These are phyloP conservation scores for Drosophila anomelani DNA, from an alignment of 2,888 invertebrate genomes.

Conservation along the genomic window DNA sequence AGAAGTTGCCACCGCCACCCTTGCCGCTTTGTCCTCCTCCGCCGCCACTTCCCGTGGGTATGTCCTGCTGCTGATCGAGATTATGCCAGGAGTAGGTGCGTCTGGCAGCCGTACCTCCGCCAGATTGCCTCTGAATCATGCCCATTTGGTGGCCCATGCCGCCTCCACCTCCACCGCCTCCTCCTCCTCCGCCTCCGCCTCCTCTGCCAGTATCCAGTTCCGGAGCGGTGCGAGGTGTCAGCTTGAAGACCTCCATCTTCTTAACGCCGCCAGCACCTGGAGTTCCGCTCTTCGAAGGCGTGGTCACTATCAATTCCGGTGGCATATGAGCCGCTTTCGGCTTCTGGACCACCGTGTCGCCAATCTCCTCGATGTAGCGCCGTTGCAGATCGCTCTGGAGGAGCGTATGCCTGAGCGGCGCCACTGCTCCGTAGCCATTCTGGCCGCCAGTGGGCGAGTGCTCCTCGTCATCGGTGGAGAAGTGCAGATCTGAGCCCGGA, in stretches of 20 bases:
- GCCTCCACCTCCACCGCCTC: neutral
- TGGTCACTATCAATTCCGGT: slow-evolving; percentile 85
- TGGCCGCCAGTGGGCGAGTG: slow-evolving; percentile 52
- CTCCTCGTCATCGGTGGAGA: slow-evolving; percentile 87
- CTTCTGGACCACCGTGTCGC: slow-evolving; percentile 70
- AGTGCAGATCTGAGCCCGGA: slow-evolving; percentile 87
- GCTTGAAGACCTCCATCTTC: slow-evolving; percentile 65
- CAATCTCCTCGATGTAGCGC: slow-evolving; percentile 80
- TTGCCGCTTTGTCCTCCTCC: slow-evolving; percentile 21
- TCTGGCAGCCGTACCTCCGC: slow-evolving; percentile 44
- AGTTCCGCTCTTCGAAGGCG: slow-evolving; percentile 77
- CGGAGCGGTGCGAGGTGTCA: slow-evolving; percentile 65
- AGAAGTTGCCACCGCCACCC: slow-evolving; percentile 29
- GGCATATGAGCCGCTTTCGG: slow-evolving; percentile 82
- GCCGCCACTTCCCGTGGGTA: slow-evolving; percentile 10
- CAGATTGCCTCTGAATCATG: slow-evolving; percentile 18
- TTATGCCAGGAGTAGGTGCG: slow-evolving; percentile 84
- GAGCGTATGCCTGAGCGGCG: slow-evolving; percentile 76
- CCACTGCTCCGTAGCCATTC: slow-evolving; percentile 60
- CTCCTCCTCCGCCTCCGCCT: neutral
- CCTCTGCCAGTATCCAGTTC: slow-evolving; percentile 38
- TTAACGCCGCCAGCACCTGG: slow-evolving; percentile 34
- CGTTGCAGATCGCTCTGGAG: slow-evolving; percentile 83
- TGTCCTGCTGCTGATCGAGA: slow-evolving; percentile 71
- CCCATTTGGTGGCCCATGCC: slow-evolving; percentile 7